Evolutionary conservation across 2,113 vertebrate genomes (phyloP), one percentile per base, ranked within the genome.

Genomic region (Brienomyrus brachyistius): DNA sequence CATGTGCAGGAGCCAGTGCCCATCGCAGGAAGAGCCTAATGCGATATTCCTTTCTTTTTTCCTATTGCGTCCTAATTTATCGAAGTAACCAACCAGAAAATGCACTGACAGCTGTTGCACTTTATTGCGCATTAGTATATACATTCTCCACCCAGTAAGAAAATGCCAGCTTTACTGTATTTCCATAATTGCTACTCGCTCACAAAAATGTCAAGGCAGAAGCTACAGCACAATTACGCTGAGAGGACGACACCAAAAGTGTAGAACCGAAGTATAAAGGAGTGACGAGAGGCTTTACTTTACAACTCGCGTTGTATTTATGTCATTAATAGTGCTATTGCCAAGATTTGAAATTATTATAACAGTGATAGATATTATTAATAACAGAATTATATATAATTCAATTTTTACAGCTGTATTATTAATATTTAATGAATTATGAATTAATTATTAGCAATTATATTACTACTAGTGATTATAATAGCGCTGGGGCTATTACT

Each of bases 21-120:
- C 95, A 96, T 96, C 95, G 97, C 93, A 92, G 95, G 96, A 95
- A 95, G 96, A 96, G 95, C 96, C 97, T 97, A 97, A 97, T 95
- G 96, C 95, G 94, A 97, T 97, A 97, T 97, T 97, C 97, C 95
- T 96, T 94, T 66, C n/a, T 66, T 97, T 98, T 97, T 97, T 88
- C 51, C 96, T 95, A 95, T 96, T 98, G 95, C 97, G 94, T 97
- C 98, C 97, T 97, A 98, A 99, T 98, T 98, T 98, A 98, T 98
- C 97, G 98, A 97, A 98, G 97, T 99, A 99, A 98, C 97, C 97
- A 97, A 98, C 97, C 97, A 99, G 97, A 98, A 99, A 99, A 99
- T 97, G 97, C 97, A 98, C 96, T 98, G 98, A 98, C 98, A 99
- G 98, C 97, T 98, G 97, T 98, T 98, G 98, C 97, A 97, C 97